Evolutionary conservation across 2,113 vertebrate genomes (phyloP), one percentile per base, ranked within the genome.

Genomic region (Grallaria varia): DNA sequence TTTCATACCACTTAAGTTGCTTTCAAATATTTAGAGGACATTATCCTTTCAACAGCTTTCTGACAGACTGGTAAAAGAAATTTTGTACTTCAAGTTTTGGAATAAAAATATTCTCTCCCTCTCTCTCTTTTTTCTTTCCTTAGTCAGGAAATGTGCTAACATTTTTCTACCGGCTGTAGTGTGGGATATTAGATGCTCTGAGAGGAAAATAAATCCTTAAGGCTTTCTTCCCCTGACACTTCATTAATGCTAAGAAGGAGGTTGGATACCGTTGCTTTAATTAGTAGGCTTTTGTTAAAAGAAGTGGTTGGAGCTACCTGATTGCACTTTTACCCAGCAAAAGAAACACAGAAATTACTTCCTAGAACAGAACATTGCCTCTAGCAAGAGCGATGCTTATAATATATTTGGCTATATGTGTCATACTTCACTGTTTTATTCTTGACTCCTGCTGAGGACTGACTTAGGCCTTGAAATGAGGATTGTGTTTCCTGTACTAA

Each of bases 11-110:
- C 19, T 62, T 73, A 44, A 18, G 9, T 76, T 92, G 90, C 58
- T 86, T 74, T 69, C 73, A 93, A 82, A 78, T 82, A 90, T 77
- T 9, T 56, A 42, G 53, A 69, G 42, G 72, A 78, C 60, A 69
- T 90, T 90, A 87, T 78, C 42, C 88, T 94, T 94, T 90, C 82
- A 95, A 52, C 72, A 96, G 30, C 63, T 90, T 93, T 94, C 79
- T 76, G 82, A 62, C 44, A 77, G 76, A 71, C 55, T 71, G 79
- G 42, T 84, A 52, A 71, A 90, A 86, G 52, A 84, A 93, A 77
- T 44, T 47, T 28, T 47, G 63, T 42, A 27, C 35, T 86, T 94
- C 67, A 80, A 47, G 33, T 63, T 80, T 47, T 42, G n/a, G 66
- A 62, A 83, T 55, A 89, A 89, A 87, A 81, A 52, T 8, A 12